Conservation (phyloP, 2,888 invertebrate genomes). For the Venusia cambrica region DNA sequence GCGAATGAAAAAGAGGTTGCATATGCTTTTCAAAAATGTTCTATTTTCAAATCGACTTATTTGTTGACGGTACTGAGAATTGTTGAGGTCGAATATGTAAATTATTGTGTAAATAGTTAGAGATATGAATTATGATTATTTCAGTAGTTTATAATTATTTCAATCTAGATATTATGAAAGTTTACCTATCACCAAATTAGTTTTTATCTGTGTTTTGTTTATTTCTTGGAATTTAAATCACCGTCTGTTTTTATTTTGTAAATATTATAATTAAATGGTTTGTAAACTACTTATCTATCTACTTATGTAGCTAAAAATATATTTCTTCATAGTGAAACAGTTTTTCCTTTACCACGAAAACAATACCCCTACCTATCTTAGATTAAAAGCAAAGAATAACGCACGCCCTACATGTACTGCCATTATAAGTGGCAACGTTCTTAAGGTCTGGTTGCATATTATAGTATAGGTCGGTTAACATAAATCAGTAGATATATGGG, state of each 20-base stretch:
- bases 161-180: conserved; percentile 39
- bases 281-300: conserved; percentile 48
- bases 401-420: too few species aligned
- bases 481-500: too few species aligned
- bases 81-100: conserved; percentile 37
- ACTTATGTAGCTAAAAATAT: conserved; percentile 63
- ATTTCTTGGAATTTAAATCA: conserved; percentile 37
- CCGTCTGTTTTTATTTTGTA: conserved; percentile 45
- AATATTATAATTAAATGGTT: conserved; percentile 59
- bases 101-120: conserved; percentile 51
- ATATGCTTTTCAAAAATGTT: too few species aligned
- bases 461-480: too few species aligned
- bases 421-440: too few species aligned
- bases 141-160: conserved; percentile 35
- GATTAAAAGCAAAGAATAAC: too few species aligned
- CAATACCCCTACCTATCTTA: too few species aligned
- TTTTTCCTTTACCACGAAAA: conserved; percentile 37
- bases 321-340: conserved; percentile 57
- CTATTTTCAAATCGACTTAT: conserved; percentile 4
- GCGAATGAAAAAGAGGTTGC: too few species aligned
- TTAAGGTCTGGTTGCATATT: too few species aligned
- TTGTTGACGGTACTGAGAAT: conserved; percentile 28
- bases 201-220: conserved; percentile 43
- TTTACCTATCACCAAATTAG: conserved; percentile 52
- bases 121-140: conserved; percentile 26